A percentile compares a stretch with the other conserved stretches of the same genome.
Evolutionary conservation across 2,113 vertebrate genomes (phyloP).

Genomic region (Cebus imitator): DNA sequence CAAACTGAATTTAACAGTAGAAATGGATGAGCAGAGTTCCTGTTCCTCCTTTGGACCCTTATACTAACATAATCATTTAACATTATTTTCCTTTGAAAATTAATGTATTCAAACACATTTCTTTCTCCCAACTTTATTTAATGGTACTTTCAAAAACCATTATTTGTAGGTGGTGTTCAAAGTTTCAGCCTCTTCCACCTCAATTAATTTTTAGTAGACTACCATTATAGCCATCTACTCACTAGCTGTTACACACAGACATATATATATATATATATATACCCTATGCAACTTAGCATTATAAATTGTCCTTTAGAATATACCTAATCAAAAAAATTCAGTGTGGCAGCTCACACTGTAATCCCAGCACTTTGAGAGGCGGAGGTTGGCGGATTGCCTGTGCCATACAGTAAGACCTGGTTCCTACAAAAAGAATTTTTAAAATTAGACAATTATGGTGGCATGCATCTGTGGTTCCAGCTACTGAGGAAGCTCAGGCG

Average conservation of each 20-base stretch:
- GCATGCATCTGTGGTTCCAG: too few species aligned
- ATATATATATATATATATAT: background rate
- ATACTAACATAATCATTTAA: background rate
- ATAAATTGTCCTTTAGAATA: background rate
- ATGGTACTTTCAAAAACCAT: background rate
- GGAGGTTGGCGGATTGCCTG: too few species aligned
- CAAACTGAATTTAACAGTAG: background rate
- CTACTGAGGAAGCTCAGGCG: too few species aligned
- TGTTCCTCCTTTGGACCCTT: background rate
- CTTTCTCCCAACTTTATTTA: background rate
- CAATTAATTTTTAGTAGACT: background rate
- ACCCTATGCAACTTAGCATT: background rate
- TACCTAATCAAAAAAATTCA: background rate
- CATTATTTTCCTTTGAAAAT: background rate
- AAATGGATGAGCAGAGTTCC: background rate
- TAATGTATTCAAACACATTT: background rate
- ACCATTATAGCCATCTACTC: background rate
- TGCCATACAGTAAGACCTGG: too few species aligned
- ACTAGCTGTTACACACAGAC: background rate
- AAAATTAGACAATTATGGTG: too few species aligned
- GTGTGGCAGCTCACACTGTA: too few species aligned
- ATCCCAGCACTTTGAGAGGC: too few species aligned
- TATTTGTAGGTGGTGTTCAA: background rate
- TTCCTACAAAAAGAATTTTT: too few species aligned
- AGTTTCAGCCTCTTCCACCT: background rate